phyloP scores from a whole-genome alignment of 2,888 invertebrate genomes.

The Operophtera brumata region DNA sequence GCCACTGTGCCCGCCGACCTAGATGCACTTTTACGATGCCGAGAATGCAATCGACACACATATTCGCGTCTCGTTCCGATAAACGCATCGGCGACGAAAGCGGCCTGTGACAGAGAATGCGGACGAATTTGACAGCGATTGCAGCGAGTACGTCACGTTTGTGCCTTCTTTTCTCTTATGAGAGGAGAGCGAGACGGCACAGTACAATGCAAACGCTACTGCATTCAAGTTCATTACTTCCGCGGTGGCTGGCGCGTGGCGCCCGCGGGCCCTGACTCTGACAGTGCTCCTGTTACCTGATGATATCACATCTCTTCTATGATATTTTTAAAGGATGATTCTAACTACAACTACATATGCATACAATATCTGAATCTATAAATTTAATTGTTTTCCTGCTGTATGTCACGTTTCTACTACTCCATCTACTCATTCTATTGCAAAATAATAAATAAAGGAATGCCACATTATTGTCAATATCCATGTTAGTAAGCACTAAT shows the following conservation, averaged over 20 bases:
- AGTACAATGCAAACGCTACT: constrained; percentile 58
- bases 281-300: constrained; percentile 46
- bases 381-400: background rate
- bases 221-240: constrained; percentile 82
- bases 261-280: constrained; percentile 58
- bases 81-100: constrained; percentile 80
- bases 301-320: background rate
- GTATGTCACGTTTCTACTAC: background rate
- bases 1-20: constrained; percentile 71
- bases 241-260: constrained; percentile 65
- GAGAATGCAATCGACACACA: constrained; percentile 79
- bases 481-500: constrained; percentile 42
- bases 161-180: constrained; percentile 61
- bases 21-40: constrained; percentile 79
- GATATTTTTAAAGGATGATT: background rate
- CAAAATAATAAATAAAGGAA: background rate
- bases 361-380: background rate
- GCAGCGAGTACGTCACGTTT: constrained; percentile 76
- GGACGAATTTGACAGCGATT: constrained; percentile 77
- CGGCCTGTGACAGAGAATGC: constrained; percentile 79
- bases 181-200: constrained; percentile 66
- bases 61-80: constrained; percentile 81
- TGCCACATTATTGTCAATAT: constrained; percentile 1
- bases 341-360: background rate
- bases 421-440: background rate